Base-by-base conservation (phyloP, 2,888 invertebrate genomes). In the Acanthosepion esculentum region DNA sequence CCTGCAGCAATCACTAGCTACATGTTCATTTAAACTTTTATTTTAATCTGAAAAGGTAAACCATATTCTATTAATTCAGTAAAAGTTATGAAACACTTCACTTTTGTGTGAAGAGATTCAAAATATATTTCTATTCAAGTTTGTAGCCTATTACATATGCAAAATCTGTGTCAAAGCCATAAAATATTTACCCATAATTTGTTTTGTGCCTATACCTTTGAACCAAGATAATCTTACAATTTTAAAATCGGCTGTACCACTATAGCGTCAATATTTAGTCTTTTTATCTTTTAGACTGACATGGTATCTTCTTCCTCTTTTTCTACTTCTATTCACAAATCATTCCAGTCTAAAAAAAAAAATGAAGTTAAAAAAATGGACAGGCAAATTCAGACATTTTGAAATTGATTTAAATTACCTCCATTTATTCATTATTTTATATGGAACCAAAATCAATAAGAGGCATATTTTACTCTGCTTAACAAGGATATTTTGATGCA, bases 401-500 rank as follows among this genome's bases (percentile, higher is more conserved):
- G 12, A n/a, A 33, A 78, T 33, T 78, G n/a, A 78, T 78, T 59
- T n/a, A 78, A 78, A 78, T 33, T 15, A 33, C 15, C 12, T 78
- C 15, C n/a, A 78, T 78, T 33, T 33, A 33, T 78, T 78, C n/a
- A n/a, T 78, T 33, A 78, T 78, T 78, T 78, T 78, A n/a, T 29
- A n/a, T 12, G 29, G 29, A 78, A n/a, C 8, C 78, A 78, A 78
- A 78, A 78, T 78, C n/a, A 78, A 78, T 78, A 78, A 26, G 15
- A 78, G 78, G 18, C 78, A 33, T n/a, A 78, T 78, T 78, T n/a
- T 18, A 78, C 15, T 5, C 78, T 78, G n/a, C 78, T 33, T 78
- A 78, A 78, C 78, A 78, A 78, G 33, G 78, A 78, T 78, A 78
- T 78, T 78, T 78, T 78, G n/a, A 78, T 78, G 78, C 78, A 78